Conservation (phyloP, 2,113 vertebrate species). For the Eptesicus fuscus region DNA sequence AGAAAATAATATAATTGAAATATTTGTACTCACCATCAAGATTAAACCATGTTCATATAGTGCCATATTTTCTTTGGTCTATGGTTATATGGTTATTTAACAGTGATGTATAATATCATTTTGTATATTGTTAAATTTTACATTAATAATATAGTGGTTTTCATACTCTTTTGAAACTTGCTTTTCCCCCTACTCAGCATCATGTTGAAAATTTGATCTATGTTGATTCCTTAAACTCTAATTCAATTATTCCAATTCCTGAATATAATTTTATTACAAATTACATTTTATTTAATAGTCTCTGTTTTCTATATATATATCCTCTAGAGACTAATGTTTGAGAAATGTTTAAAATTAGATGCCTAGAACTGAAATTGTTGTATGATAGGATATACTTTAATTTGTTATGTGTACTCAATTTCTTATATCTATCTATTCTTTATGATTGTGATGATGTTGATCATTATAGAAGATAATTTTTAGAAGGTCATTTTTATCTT, state of each 20-base stretch:
- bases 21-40: neutral
- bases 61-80: neutral
- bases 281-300: neutral
- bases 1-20: constrained; percentile 19
- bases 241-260: neutral
- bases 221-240: neutral
- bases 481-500: neutral
- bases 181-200: neutral
- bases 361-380: neutral
- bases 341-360: neutral
- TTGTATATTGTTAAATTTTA: neutral
- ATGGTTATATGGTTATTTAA: neutral
- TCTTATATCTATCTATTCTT: neutral
- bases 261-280: neutral
- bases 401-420: neutral
- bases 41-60: neutral
- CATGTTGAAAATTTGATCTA: constrained; percentile 3
- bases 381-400: neutral
- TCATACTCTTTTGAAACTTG: neutral
- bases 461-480: neutral
- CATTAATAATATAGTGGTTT: neutral
- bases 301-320: neutral
- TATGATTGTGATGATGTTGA: neutral
- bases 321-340: neutral
- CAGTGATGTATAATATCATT: neutral